Conservation (phyloP, 2,888 invertebrate species). For the Aphodius granarius region DNA sequence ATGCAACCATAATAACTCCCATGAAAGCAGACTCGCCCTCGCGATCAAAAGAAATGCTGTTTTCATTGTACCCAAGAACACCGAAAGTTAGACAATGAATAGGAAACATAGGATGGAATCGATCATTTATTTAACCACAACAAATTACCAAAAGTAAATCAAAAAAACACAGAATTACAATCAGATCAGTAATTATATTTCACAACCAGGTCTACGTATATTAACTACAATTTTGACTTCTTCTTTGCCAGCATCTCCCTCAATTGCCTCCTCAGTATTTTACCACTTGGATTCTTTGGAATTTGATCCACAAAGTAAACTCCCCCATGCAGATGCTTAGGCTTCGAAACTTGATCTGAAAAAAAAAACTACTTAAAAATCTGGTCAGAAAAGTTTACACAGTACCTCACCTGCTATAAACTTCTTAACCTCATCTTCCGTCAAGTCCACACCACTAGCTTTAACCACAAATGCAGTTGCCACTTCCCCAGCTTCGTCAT, state of each 20-base stretch:
- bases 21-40: too few relatives aligned
- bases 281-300: slow-evolving; percentile 56
- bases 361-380: background rate
- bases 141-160: background rate
- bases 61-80: too few relatives aligned
- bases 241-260: slow-evolving; percentile 29
- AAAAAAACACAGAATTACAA: background rate
- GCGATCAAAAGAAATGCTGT: too few relatives aligned
- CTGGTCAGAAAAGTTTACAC: background rate
- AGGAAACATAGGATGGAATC: background rate
- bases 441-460: slow-evolving; percentile 55
- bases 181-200: background rate
- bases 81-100: too few relatives aligned
- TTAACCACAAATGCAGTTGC: slow-evolving; percentile 76
- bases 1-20: too few relatives aligned
- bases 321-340: slow-evolving; percentile 71
- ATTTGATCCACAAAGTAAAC: slow-evolving; percentile 56
- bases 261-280: slow-evolving; percentile 53
- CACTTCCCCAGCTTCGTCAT: slow-evolving; percentile 75
- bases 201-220: background rate
- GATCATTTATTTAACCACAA: background rate
- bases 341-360: slow-evolving; percentile 59
- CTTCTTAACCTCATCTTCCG: slow-evolving; percentile 47
- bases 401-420: slow-evolving; percentile 53
- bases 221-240: slow-evolving; percentile 19